These are phyloP conservation scores for Octomys mimax DNA, from an alignment of 2,797 vertebrate genomes.

Conservation along the genomic window DNA sequence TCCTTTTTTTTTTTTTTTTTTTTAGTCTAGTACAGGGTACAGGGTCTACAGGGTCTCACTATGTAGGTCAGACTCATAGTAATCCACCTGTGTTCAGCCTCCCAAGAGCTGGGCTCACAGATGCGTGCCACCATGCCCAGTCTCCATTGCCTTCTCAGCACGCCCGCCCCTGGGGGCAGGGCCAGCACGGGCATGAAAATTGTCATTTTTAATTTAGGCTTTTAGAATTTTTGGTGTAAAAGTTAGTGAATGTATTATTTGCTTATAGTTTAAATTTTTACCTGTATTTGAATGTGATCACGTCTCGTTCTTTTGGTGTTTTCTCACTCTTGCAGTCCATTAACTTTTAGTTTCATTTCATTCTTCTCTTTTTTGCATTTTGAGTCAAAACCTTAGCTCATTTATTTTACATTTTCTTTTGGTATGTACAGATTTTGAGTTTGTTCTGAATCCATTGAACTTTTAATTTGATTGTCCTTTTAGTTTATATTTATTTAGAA, in stretches of 20 bases:
- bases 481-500: constrained; percentile 6
- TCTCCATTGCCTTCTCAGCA: too few species aligned
- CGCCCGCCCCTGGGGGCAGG: too few species aligned
- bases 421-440: not conserved
- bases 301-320: not conserved
- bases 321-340: not conserved
- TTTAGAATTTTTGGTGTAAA: not conserved
- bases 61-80: too few species aligned
- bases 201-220: not conserved
- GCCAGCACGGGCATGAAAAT: not conserved
- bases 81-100: too few species aligned
- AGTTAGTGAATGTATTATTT: not conserved
- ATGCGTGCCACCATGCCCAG: too few species aligned
- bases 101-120: too few species aligned
- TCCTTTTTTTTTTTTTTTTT: too few species aligned
- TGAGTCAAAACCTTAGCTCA: constrained; percentile 4
- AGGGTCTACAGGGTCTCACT: too few species aligned
- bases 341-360: not conserved
- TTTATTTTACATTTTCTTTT: not conserved
- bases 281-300: not conserved
- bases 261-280: not conserved
- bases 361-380: not conserved
- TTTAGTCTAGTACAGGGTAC: too few species aligned
- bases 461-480: not conserved
- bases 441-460: not conserved